Conservation (phyloP, 2,888 invertebrate genomes). For the Mechanitis messenoides region DNA sequence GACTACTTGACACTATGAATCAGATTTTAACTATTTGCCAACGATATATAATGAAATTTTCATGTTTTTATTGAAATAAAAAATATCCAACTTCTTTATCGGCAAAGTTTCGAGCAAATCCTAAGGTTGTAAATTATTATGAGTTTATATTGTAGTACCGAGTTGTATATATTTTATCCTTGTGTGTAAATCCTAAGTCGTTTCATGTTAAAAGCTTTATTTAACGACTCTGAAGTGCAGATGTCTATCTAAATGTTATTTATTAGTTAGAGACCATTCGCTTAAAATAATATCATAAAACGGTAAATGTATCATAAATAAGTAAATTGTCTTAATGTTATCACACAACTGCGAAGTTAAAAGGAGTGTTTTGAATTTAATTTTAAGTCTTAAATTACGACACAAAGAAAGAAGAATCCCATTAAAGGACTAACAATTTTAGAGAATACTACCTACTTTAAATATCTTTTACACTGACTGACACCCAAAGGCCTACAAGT, state of each 20-base stretch:
- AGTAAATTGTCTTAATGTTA: background rate
- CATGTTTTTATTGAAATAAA: no score
- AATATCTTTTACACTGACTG: no score
- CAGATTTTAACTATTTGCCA: no score
- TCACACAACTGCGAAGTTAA: background rate
- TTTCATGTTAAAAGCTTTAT: conserved; percentile 3
- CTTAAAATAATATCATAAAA: conserved; percentile 2
- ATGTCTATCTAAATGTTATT: conserved; percentile 7
- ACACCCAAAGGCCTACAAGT: no score
- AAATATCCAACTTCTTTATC: no score
- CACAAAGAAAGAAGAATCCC: no score
- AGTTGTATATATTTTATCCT: background rate
- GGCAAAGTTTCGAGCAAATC: no score
- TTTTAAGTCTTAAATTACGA: no score
- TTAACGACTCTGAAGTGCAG: conserved; percentile 3
- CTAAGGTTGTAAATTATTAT: background rate
- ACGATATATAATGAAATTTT: no score
- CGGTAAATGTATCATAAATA: conserved; percentile 3
- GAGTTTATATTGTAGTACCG: background rate
- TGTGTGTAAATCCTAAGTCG: background rate
- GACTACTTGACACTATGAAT: no score
- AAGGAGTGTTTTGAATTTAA: background rate
- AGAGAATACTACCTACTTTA: no score
- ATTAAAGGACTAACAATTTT: no score
- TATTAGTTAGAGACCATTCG: background rate